phyloP scores from a whole-genome alignment of 1,140 invertebrate species.

The Euwallacea fornicatus region DNA sequence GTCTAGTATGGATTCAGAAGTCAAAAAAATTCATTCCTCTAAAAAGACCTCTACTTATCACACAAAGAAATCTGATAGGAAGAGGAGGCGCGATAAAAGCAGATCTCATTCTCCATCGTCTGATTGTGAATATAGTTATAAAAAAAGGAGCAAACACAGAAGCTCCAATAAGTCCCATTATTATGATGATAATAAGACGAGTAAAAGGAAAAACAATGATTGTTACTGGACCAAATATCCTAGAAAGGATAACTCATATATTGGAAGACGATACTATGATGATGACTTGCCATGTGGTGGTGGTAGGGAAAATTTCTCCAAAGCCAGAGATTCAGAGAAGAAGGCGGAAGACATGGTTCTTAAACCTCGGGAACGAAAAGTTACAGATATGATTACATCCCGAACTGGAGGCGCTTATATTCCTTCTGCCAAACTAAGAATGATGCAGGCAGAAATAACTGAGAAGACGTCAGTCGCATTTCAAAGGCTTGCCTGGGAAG shows the following conservation, averaged over 20 bases:
- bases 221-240: conserved; percentile 53
- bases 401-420: conserved; percentile 97
- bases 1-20: too few species aligned
- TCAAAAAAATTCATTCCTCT: too few species aligned
- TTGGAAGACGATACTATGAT: conserved; percentile 48
- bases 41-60: too few species aligned
- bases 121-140: too few species aligned
- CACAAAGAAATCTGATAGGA: too few species aligned
- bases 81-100: too few species aligned
- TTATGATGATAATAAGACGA: conserved; percentile 41
- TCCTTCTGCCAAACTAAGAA: conserved; percentile 89
- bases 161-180: too few species aligned
- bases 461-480: conserved; percentile 91
- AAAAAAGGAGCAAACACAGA: too few species aligned
- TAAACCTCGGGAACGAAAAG: conserved; percentile 57
- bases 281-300: conserved; percentile 14
- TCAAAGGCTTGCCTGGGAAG: conserved; percentile 98
- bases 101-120: too few species aligned
- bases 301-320: conserved; percentile 20
- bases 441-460: conserved; percentile 93
- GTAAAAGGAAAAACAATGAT: conserved; percentile 47
- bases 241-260: conserved; percentile 44
- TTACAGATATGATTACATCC: conserved; percentile 76
- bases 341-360: conserved; percentile 32
- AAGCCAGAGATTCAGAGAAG: conserved; percentile 2